phyloP scores from a whole-genome alignment of 1,140 invertebrate genomes.

The Lepidurus couesii region DNA sequence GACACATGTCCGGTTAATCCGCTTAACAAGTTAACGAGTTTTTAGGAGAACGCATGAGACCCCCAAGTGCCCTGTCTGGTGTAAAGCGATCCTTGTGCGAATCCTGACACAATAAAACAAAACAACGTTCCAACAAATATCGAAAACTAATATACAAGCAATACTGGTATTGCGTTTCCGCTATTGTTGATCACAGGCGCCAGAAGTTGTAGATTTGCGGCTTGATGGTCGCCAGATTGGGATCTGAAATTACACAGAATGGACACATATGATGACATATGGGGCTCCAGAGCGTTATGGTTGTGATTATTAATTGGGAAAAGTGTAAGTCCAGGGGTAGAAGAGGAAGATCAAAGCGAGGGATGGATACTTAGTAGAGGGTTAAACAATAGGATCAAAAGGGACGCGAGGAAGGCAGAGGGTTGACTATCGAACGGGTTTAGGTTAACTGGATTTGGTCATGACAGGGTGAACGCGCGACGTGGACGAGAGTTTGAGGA shows the following conservation, averaged over 20 bases:
- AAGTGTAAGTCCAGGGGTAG: neutral
- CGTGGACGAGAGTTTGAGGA: neutral
- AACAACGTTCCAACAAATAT: no score
- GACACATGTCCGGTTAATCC: neutral
- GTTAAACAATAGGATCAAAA: neutral
- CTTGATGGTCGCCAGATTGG: neutral
- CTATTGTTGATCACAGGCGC: neutral
- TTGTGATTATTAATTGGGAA: neutral
- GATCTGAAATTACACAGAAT: neutral
- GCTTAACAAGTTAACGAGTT: conserved; percentile 15
- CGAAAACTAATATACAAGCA: no score
- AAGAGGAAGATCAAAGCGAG: neutral
- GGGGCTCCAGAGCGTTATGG: neutral
- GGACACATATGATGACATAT: neutral
- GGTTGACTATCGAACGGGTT: conserved; percentile 9
- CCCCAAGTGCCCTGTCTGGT: neutral
- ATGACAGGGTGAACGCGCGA: neutral
- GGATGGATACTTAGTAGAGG: neutral
- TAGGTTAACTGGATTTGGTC: conserved; percentile 15
- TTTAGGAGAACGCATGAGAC: neutral
- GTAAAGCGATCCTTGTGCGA: conserved; percentile 14
- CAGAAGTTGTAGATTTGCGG: neutral
- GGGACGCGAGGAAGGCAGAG: neutral
- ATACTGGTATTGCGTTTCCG: no score
- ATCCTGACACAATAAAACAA: neutral